These are phyloP conservation scores for Pocillopora damicornis DNA, from an alignment of 64 coral and sea anemone species.

Conservation along the genomic window DNA sequence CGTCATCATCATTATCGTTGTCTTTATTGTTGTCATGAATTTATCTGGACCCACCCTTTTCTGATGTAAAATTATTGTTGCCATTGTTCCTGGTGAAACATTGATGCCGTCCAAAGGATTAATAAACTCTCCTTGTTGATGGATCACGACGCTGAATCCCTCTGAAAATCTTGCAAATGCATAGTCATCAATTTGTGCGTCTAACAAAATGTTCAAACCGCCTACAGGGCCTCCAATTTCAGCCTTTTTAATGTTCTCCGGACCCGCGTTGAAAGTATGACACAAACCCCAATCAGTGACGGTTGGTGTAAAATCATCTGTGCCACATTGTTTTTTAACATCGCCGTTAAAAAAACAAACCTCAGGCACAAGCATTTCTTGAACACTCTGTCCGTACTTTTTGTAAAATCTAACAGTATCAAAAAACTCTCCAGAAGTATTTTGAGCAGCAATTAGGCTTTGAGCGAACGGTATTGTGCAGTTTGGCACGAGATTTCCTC, in stretches of 20 bases:
- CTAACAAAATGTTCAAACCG: constrained; percentile 46
- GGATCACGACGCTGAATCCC: constrained; percentile 54
- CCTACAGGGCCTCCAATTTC: constrained; percentile 10
- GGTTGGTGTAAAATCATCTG: constrained; percentile 25
- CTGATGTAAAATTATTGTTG: constrained; percentile 27
- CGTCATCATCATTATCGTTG: too few relatives aligned
- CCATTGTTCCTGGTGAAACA: constrained; percentile 36
- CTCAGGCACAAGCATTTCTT: not conserved
- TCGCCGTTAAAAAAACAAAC: constrained; percentile 18
- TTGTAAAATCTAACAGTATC: constrained; percentile 28
- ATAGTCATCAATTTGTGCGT: constrained; percentile 27
- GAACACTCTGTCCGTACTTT: constrained; percentile 25
- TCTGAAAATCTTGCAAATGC: constrained; percentile 30
- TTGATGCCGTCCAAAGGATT: constrained; percentile 43
- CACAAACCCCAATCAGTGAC: constrained; percentile 53
- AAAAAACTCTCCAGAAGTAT: constrained; percentile 12
- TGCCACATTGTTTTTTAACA: not conserved
- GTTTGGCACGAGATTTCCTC: constrained; percentile 16
- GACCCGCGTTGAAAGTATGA: constrained; percentile 53
- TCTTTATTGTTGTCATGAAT: not conserved
- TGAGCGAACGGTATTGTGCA: constrained; percentile 14
- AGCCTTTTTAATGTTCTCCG: constrained; percentile 15
- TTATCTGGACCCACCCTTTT: constrained; percentile 32
- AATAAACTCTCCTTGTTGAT: constrained; percentile 50
- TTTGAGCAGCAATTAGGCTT: constrained; percentile 9